Base-by-base conservation (phyloP, 2,888 invertebrate genomes). In the Sinhomidia bicolor region DNA sequence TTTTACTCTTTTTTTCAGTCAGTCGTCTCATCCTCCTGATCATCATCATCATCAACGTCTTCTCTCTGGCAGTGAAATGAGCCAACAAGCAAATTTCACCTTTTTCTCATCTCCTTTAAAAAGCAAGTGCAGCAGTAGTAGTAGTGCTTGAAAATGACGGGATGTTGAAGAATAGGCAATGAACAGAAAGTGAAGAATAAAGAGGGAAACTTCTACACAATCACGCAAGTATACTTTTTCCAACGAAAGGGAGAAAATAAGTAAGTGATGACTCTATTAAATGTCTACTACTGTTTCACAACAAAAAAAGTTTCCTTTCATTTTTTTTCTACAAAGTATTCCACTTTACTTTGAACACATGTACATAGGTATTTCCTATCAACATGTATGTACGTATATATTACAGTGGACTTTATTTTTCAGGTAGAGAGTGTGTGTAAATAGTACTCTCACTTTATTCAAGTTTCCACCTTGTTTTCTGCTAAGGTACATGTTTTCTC, bases 241-340 rank as follows among this genome's bases (percentile, higher is more conserved):
- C 36, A 74, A 47, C 44, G 26, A 26, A 74, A n/a, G n/a, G n/a
- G n/a, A n/a, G n/a, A n/a, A n/a, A n/a, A n/a, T n/a, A 74, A 74
- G 62, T 74, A 74, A 74, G 74, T 47, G 74, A 74, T 74, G 74
- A 44, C 74, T 74, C 74, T 26, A 74, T 74, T 74, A 44, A 74
- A 47, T n/a, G 26, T 23, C 47, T n/a, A 36, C 26, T 74, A 47
- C 41, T 36, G 9, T 20, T 44, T 12, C 29, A 47, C 29, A 62
- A 10, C 62, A 62, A 7, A 36, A 20, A 60, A 60, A 17, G 20
- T 20, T 54, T 54, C 10, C 26, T 23, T 60, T 60, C 5, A 23
- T 60, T 60, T 41, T n/a, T n/a, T 17, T 17, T 17, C 14, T 17
- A 14, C 51, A 51, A n/a, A 14, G 14, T 51, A 51, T 51, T 51